phyloP scores from a whole-genome alignment of 2,888 invertebrate genomes.

The Pseudococcus longispinus region DNA sequence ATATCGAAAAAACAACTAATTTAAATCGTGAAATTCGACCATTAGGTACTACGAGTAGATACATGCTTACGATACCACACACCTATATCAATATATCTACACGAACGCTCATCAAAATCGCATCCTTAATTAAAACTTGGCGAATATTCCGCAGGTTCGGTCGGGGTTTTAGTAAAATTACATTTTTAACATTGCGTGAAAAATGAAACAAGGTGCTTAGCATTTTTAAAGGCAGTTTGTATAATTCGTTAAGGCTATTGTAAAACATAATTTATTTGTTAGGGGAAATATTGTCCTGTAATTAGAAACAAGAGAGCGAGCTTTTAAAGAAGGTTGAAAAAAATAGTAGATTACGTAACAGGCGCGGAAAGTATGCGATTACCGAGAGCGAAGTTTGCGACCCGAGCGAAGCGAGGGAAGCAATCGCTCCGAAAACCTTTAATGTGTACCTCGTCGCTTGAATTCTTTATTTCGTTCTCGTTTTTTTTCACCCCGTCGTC shows the following conservation, averaged over 20 bases:
- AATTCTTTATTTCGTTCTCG: conserved; percentile 29
- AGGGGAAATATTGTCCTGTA: conserved; percentile 40
- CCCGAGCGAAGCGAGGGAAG: too few species aligned
- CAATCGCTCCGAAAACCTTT: too few species aligned
- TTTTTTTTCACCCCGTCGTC: not conserved
- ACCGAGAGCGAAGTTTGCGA: too few species aligned
- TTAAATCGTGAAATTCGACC: too few species aligned
- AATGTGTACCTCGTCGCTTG: conserved; percentile 35
- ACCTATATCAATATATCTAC: not conserved
- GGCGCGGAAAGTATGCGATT: too few species aligned
- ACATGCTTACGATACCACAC: too few species aligned
- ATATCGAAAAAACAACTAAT: too few species aligned
- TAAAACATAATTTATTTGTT: conserved; percentile 50
- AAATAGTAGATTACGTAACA: too few species aligned
- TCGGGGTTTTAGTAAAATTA: conserved; percentile 29
- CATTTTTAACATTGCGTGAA: conserved; percentile 47
- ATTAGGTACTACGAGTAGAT: too few species aligned
- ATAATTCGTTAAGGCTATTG: conserved; percentile 50
- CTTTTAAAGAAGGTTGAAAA: conserved; percentile 31
- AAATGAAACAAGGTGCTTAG: conserved; percentile 49
- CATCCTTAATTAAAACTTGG: not conserved
- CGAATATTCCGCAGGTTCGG: not conserved
- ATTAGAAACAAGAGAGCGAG: conserved; percentile 48
- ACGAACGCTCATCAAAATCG: not conserved
- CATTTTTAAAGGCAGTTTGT: conserved; percentile 53